phyloP scores from a whole-genome alignment of 2,888 invertebrate species.

The Meganola albula region DNA sequence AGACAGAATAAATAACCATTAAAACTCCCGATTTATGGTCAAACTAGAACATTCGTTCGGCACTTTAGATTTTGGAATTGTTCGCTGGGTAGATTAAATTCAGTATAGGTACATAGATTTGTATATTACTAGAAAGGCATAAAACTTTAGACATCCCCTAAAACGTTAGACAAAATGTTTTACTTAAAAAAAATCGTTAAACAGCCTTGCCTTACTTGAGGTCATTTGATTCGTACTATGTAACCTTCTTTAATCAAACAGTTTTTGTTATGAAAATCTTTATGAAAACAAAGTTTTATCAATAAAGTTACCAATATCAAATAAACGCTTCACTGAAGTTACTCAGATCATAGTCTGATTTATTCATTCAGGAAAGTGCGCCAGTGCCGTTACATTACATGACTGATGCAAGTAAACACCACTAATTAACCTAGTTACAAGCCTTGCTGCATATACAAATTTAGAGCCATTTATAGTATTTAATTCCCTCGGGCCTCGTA shows the following conservation, averaged over 20 bases:
- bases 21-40: slow-evolving; percentile 55
- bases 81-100: slow-evolving; percentile 18
- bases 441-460: slow-evolving; percentile 18
- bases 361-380: slow-evolving; percentile 33
- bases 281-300: too few relatives aligned
- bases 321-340: too few relatives aligned
- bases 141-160: too few relatives aligned
- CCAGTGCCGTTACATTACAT: slow-evolving; percentile 25
- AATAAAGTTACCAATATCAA: too few relatives aligned
- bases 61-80: slow-evolving; percentile 29
- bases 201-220: too few relatives aligned
- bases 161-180: too few relatives aligned
- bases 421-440: slow-evolving; percentile 33
- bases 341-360: slow-evolving; percentile 24
- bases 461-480: slow-evolving; percentile 22
- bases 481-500: slow-evolving; percentile 15
- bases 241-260: too few relatives aligned
- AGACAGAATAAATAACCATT: slow-evolving; percentile 62
- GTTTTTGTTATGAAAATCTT: too few relatives aligned
- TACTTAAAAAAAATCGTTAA: too few relatives aligned
- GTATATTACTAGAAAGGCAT: too few relatives aligned
- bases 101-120: background rate
- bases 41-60: slow-evolving; percentile 39
- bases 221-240: too few relatives aligned
- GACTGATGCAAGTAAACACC: slow-evolving; percentile 28